These are phyloP conservation scores for Donacobius atricapilla DNA, from an alignment of 2,113 vertebrate genomes.

Conservation along the genomic window DNA sequence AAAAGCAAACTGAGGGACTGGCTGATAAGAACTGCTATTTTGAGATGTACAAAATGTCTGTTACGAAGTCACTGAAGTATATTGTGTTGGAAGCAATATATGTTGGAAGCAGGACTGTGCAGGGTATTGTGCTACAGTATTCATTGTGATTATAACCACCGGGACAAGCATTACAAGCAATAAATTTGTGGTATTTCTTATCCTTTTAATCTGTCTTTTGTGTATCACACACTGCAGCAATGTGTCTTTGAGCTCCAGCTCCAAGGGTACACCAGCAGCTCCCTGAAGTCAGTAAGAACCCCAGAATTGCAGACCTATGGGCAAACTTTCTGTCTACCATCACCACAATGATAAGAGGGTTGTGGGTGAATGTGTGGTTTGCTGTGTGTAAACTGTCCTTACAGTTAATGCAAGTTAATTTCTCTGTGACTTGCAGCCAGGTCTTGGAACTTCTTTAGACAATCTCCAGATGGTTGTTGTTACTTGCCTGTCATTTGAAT, in stretches of 20 bases:
- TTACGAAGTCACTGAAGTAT: background rate
- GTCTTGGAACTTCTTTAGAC: background rate
- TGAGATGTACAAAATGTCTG: background rate
- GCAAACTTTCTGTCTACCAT: background rate
- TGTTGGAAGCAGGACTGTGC: background rate
- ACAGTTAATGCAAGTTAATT: background rate
- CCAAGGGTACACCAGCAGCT: background rate
- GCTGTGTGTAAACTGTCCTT: background rate
- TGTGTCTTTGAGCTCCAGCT: background rate
- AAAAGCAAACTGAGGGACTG: background rate
- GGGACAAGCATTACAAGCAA: background rate
- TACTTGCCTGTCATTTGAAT: background rate
- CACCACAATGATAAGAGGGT: background rate
- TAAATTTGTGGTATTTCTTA: background rate
- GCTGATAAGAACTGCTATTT: background rate
- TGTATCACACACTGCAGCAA: background rate
- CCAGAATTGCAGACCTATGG: background rate
- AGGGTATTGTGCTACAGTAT: background rate
- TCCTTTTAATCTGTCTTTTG: background rate
- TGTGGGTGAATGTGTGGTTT: background rate
- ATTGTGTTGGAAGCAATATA: background rate
- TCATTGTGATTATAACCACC: background rate
- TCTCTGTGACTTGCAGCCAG: background rate
- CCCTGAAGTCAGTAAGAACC: background rate
- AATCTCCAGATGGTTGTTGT: constrained; percentile 1